A percentile compares a stretch with the other conserved stretches of the same genome.
phyloP scores from a whole-genome alignment of 1,140 invertebrate genomes.

The Coptotermes formosanus region DNA sequence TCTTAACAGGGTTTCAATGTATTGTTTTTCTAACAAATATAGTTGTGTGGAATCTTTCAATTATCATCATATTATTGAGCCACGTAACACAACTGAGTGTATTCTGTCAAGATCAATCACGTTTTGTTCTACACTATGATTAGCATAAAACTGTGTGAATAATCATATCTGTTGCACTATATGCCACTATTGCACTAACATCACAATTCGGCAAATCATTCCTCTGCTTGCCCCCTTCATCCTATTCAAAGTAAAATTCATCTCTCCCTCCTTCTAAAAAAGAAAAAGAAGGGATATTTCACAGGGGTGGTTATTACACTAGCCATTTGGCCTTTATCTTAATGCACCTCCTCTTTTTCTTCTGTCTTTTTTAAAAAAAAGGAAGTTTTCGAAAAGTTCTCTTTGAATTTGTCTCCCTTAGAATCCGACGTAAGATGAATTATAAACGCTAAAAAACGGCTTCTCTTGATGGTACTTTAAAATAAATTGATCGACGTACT shows the following conservation, averaged over 20 bases:
- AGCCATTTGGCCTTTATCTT: conserved; percentile 1
- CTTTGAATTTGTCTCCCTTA: background rate
- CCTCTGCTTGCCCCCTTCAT: background rate
- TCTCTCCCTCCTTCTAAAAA: background rate
- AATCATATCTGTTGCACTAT: too few relatives aligned
- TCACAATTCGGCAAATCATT: background rate
- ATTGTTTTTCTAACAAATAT: too few relatives aligned
- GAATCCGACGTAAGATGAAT: background rate
- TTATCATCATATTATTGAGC: too few relatives aligned
- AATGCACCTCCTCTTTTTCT: background rate
- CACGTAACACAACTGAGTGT: too few relatives aligned
- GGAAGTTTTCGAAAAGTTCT: background rate
- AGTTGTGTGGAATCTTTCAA: too few relatives aligned
- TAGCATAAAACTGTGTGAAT: too few relatives aligned
- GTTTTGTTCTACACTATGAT: too few relatives aligned
- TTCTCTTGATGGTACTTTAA: background rate
- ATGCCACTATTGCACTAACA: background rate
- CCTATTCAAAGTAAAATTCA: background rate
- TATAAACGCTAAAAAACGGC: background rate
- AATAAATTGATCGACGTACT: background rate
- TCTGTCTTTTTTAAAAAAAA: background rate
- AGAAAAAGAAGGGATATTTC: background rate
- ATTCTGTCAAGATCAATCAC: too few relatives aligned
- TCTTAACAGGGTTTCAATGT: too few relatives aligned
- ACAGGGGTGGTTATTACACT: background rate